These are phyloP conservation scores for Drosophila lini DNA, from an alignment of 1,140 invertebrate genomes.

Conservation along the genomic window DNA sequence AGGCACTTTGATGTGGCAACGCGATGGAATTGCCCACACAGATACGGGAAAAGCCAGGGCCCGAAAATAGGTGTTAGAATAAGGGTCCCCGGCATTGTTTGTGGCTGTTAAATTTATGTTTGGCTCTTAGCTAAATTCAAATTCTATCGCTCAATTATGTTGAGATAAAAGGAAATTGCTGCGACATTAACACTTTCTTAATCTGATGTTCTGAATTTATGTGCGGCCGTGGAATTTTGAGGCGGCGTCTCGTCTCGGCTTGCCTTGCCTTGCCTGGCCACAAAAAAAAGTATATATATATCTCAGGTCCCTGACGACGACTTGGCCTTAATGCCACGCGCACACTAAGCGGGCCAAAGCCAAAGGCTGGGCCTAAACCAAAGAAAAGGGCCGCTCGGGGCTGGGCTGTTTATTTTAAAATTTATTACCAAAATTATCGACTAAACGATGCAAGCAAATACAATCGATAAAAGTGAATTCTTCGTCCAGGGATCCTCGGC, in stretches of 20 bases:
- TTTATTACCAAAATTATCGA: conserved; percentile 84
- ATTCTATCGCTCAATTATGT: conserved; percentile 84
- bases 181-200: conserved; percentile 83
- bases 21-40: conserved; percentile 56
- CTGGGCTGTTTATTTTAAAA: conserved; percentile 80
- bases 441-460: conserved; percentile 84
- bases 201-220: conserved; percentile 83
- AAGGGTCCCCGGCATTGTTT: conserved; percentile 46
- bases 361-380: conserved; percentile 11
- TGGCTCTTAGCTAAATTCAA: conserved; percentile 84
- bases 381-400: conserved; percentile 16
- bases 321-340: conserved; percentile 72
- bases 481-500: conserved; percentile 39
- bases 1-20: conserved; percentile 24
- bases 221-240: conserved; percentile 79
- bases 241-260: conserved; percentile 70
- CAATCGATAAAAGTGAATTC: conserved; percentile 84
- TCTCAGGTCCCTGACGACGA: neutral
- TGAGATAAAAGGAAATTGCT: conserved; percentile 83
- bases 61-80: conserved; percentile 36
- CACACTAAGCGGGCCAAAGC: conserved; percentile 55
- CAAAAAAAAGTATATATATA: neutral
- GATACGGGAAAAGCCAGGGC: conserved; percentile 2
- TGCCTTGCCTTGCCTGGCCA: neutral
- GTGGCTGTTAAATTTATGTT: conserved; percentile 84